A percentile compares a stretch with the other conserved stretches of the same genome.
phyloP scores from a whole-genome alignment of 2,113 vertebrate species.

The Oriolus oriolus region DNA sequence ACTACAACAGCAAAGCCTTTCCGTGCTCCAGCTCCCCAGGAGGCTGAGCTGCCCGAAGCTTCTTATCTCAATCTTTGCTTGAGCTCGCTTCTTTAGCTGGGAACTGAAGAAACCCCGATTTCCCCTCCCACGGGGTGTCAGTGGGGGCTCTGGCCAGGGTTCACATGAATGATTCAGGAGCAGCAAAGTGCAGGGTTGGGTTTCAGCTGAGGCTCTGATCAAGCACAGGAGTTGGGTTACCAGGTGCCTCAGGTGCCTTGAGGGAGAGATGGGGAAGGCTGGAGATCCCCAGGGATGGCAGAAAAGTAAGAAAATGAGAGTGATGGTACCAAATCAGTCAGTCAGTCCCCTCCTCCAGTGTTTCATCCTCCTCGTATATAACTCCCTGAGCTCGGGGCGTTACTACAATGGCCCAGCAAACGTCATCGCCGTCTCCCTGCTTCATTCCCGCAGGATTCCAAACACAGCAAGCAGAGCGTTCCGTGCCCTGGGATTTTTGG shows the following conservation, averaged over 20 bases:
- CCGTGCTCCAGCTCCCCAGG: not conserved
- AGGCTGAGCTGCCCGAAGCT: slow-evolving; percentile 32
- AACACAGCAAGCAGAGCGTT: not conserved
- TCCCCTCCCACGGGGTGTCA: not conserved
- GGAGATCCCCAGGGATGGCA: not conserved
- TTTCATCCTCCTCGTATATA: not conserved
- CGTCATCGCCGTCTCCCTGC: fast-evolving
- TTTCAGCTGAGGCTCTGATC: not conserved
- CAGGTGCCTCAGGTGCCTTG: not conserved
- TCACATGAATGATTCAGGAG: slow-evolving; percentile 56
- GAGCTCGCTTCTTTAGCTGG: not conserved
- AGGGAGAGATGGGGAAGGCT: not conserved
- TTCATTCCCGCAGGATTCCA: not conserved
- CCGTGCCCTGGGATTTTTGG: fast-evolving
- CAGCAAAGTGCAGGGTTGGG: not conserved
- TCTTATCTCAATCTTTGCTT: slow-evolving; percentile 48
- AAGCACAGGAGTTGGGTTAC: not conserved
- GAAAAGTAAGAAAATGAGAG: not conserved
- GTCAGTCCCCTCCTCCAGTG: not conserved
- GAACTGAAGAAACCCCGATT: not conserved
- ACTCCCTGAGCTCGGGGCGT: not conserved
- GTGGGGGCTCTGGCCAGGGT: not conserved
- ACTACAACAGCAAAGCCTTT: not conserved
- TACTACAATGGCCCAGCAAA: not conserved
- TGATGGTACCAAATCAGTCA: fast-evolving